Evolutionary conservation across 1,140 invertebrate species (phyloP).

Genomic region (Lucilia sericata): DNA sequence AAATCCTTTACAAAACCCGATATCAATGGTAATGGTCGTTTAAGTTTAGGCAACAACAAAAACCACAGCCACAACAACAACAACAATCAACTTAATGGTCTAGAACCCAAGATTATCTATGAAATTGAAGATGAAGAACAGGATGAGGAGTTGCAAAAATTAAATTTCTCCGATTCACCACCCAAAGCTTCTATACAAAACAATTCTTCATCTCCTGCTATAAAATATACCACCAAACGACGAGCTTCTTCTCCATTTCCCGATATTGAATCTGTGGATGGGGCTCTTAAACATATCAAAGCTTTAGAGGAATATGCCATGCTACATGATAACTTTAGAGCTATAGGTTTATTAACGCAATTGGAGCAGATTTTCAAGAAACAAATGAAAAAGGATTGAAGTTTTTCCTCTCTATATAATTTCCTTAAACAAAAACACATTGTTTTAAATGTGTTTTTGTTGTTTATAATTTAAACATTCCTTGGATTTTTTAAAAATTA

Average conservation of each 20-base stretch:
- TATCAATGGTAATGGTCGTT: background rate
- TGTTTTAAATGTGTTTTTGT: conserved; percentile 27
- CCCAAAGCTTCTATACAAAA: background rate
- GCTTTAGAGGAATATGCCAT: conserved; percentile 58
- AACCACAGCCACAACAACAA: background rate
- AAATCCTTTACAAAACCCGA: background rate
- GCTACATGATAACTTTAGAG: conserved; percentile 57
- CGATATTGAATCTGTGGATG: conserved; percentile 44
- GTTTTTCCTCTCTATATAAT: background rate
- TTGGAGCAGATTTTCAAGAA: conserved; percentile 52
- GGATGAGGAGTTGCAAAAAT: conserved; percentile 15
- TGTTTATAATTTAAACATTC: background rate
- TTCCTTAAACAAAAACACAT: background rate
- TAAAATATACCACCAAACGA: background rate
- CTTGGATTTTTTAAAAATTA: background rate
- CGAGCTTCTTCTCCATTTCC: conserved; percentile 15
- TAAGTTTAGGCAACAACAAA: background rate
- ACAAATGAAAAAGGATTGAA: conserved; percentile 45
- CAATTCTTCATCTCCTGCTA: background rate
- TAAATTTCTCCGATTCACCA: background rate
- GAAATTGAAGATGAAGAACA: conserved; percentile 32
- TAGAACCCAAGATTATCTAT: conserved; percentile 24
- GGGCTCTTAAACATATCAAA: conserved; percentile 52
- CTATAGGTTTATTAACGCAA: conserved; percentile 55
- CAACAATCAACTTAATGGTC: background rate